Base-by-base conservation (phyloP, 2,797 vertebrate genomes). In the Helarctos malayanus region DNA sequence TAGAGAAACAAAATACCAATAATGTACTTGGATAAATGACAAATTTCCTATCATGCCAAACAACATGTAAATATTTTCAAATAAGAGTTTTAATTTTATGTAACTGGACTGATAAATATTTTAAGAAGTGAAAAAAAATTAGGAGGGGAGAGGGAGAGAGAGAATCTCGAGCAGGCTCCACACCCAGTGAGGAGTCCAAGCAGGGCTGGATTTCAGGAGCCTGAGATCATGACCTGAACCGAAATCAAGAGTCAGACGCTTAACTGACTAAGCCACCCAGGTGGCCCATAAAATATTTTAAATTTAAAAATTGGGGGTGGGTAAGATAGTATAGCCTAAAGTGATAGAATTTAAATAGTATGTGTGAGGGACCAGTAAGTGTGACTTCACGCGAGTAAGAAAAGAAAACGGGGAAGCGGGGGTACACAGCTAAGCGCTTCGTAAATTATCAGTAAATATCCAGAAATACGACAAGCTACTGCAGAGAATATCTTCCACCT, bases 31-130 rank as follows among this genome's bases (percentile, higher is more conserved):
- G 9, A n/a, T 47, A 80, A 88, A 94, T 57, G 59, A 71, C 68
- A 56, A 76, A n/a, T 35, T 76, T 92, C 41, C 45, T 69, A 81
- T 81, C 41, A 29, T 10, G 47, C 16, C 75, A 76, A 92, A 18
- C 54, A 84, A 89, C 63, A 82, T 11, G 80, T 85, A 76, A 76
- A 32, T 56, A 85, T 92, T 89, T 89, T 89, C 75, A 89, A 80
- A 65, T 56, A 54, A 94, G 59, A 78, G 49, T 76, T 79, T 75
- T 73, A 71, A 54, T 52, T 54, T 23, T 79, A 29, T 76, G 47
- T 69, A 47, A 81, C 15, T 82, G n/a, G 45, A 29, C 52, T 82
- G 73, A 90, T 96, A 81, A 89, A 75, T 65, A 65, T 45, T 87
- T 89, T 41, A 78, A 59, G 21, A 71, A 41, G 41, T 41, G 41